Evolutionary conservation across 2,888 invertebrate genomes (phyloP).

Genomic region (Apodemia zela): DNA sequence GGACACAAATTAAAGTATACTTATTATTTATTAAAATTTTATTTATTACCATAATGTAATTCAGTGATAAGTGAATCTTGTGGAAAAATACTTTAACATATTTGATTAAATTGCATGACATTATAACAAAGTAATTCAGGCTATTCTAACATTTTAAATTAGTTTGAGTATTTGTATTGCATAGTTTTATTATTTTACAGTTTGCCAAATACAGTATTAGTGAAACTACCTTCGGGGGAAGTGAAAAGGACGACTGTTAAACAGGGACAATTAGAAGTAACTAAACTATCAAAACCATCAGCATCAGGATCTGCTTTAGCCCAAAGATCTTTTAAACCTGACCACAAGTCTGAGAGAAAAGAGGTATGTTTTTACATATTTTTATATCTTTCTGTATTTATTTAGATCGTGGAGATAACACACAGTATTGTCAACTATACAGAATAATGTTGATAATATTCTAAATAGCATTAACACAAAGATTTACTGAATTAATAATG

Average conservation of each 20-base stretch:
- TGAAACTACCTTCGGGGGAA: slow-evolving; percentile 71
- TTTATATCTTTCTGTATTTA: not conserved
- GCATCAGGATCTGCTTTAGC: slow-evolving; percentile 48
- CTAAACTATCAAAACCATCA: slow-evolving; percentile 60
- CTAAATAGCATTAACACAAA: too few relatives aligned
- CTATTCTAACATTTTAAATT: not conserved
- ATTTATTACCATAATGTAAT: not conserved
- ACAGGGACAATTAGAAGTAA: slow-evolving; percentile 65
- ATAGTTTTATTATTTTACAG: slow-evolving; percentile 41
- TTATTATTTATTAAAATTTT: slow-evolving; percentile 16
- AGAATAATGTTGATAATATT: too few relatives aligned
- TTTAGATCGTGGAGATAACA: too few relatives aligned
- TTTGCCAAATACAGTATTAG: slow-evolving; percentile 70
- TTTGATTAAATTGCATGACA: not conserved
- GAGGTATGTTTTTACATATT: slow-evolving; percentile 44
- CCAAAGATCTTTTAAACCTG: slow-evolving; percentile 48
- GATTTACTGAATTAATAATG: too few relatives aligned
- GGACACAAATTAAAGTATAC: slow-evolving; percentile 71
- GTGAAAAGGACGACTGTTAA: slow-evolving; percentile 59
- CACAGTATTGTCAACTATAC: too few relatives aligned
- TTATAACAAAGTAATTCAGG: not conserved
- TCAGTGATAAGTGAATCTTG: too few relatives aligned
- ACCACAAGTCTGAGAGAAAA: slow-evolving; percentile 59
- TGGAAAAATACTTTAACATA: not conserved
- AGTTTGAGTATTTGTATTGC: not conserved